phyloP scores from a whole-genome alignment of 2,888 invertebrate genomes.

The Galerucella nymphaeae region DNA sequence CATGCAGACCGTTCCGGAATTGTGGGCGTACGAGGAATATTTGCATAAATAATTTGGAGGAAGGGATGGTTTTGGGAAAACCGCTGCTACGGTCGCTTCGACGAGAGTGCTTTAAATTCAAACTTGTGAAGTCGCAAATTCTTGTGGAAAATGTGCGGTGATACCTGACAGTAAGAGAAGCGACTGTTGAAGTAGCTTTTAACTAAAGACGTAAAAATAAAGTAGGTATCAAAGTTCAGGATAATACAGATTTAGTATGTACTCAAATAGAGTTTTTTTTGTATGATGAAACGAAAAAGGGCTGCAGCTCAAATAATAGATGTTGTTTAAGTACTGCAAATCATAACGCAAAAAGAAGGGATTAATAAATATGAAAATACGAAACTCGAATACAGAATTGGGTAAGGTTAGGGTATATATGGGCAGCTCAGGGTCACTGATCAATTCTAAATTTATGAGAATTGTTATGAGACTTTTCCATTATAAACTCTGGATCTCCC shows the following conservation, averaged over 20 bases:
- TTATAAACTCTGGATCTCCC: no score
- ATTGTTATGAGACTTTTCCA: no score
- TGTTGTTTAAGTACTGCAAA: no score
- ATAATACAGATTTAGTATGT: not conserved
- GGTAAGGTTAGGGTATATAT: no score
- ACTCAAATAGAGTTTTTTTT: no score
- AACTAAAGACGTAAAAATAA: not conserved
- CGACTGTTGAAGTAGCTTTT: conserved; percentile 10
- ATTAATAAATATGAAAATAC: no score
- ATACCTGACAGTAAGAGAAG: conserved; percentile 22
- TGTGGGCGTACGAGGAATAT: conserved; percentile 29
- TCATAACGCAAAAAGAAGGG: no score
- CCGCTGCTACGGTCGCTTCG: conserved; percentile 13
- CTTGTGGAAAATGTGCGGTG: conserved; percentile 25
- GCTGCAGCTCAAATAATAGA: no score
- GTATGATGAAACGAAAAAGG: no score
- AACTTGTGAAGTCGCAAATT: conserved; percentile 24
- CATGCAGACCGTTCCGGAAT: conserved; percentile 28
- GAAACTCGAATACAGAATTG: no score
- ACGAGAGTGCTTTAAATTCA: conserved; percentile 28
- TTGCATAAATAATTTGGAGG: conserved; percentile 26
- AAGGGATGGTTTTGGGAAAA: conserved; percentile 22
- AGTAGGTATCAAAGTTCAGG: not conserved
- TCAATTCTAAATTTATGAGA: no score
- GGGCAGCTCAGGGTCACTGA: no score